Evolutionary conservation across 2,888 invertebrate species (phyloP), one percentile per base, ranked within the genome.

Genomic region (Drepanosiphum platanoidis): DNA sequence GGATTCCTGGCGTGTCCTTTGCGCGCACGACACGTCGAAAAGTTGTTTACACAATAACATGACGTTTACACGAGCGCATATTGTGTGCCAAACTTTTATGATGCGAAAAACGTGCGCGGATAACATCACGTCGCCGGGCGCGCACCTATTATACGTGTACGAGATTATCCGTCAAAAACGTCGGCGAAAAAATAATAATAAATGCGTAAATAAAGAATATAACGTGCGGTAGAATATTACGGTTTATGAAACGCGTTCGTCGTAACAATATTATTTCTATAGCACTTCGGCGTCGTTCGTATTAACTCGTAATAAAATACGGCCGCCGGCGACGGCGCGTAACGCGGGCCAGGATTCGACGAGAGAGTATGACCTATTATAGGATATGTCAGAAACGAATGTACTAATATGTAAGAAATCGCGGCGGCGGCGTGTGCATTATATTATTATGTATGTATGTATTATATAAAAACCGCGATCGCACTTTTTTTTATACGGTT

Each of bases 21-120:
- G 64, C 78, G 13, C 64, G 18, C 64, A 32, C 32, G 46, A 79
- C 66, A 13, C 46, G 79, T 77, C 77, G n/a, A 39, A 77, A 77
- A 77, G 39, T 18, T 36, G 61, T 22, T 77, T 39, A 39, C 61
- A 8, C 61, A 61, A 61, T n/a, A 52, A 61, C 22, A 39, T n/a
- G 9, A 36, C 36, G 5, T 36, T 11, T 15, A 27, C 22, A 32
- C 52, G n/a, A n/a, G n/a, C n/a, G 52, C 52, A 22, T 46, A 46
- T 46, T 18, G 27, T 32, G 72, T 32, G 72, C 4, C 3, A 46
- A 72, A 72, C 72, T 74, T 74, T 46, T 74, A 32, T 30, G 74
- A n/a, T 32, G 30, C 8, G 32, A 1, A 34, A 46, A 22, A 27
- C 18, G 11, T 22, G 5, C 39, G 22, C 7, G 22, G n/a, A n/a